Evolutionary conservation across 1,140 invertebrate genomes (phyloP).

Genomic region (Leptinotarsa defecta): DNA sequence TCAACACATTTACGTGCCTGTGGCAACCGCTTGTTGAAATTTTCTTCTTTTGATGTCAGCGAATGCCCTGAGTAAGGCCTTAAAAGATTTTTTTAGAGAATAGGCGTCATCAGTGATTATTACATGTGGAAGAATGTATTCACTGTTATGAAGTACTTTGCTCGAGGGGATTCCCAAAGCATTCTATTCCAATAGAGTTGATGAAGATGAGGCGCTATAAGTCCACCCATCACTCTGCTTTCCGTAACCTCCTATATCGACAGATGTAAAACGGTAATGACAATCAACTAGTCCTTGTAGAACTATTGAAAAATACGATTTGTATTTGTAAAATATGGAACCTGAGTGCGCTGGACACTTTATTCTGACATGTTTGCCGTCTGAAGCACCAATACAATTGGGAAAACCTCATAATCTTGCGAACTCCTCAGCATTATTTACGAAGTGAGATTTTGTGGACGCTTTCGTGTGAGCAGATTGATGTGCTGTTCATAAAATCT

Average conservation of each 20-base stretch:
- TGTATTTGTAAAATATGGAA: slow-evolving; percentile 25
- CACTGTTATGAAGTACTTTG: slow-evolving; percentile 36
- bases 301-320: slow-evolving; percentile 46
- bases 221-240: slow-evolving; percentile 52
- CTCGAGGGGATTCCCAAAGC: slow-evolving; percentile 39
- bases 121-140: slow-evolving; percentile 36
- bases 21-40: slow-evolving; percentile 29
- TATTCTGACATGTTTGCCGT: slow-evolving; percentile 55
- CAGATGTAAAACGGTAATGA: slow-evolving; percentile 51
- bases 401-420: slow-evolving; percentile 44
- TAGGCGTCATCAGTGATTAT: slow-evolving; percentile 35
- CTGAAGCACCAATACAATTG: slow-evolving; percentile 53
- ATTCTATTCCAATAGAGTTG: slow-evolving; percentile 34
- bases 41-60: slow-evolving; percentile 16
- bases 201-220: slow-evolving; percentile 46
- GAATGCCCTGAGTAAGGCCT: slow-evolving; percentile 22
- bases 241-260: slow-evolving; percentile 54
- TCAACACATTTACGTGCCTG: slow-evolving; percentile 27
- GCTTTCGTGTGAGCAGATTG: slow-evolving; percentile 41
- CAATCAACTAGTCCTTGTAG: slow-evolving; percentile 54
- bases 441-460: slow-evolving; percentile 38
- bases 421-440: neutral
- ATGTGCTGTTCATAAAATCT: neutral
- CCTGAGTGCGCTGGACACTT: slow-evolving; percentile 27
- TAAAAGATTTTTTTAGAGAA: slow-evolving; percentile 30